Evolutionary conservation across 2,113 vertebrate species (phyloP), one percentile per base, ranked within the genome.

Genomic region (Suncus etruscus): DNA sequence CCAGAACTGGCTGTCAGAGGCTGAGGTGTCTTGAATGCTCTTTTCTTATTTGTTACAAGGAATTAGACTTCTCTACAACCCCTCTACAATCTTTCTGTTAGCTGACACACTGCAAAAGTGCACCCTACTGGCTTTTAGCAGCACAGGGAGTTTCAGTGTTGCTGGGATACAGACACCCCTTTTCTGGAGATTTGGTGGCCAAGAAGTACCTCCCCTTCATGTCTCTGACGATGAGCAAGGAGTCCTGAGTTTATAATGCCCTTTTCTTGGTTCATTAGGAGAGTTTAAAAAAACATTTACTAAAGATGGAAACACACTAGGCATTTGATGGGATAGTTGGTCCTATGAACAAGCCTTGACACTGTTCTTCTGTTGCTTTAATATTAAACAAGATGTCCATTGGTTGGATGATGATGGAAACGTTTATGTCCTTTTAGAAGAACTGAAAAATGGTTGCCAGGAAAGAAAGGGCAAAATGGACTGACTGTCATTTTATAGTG

Each of bases 221-320:
- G 27, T 25, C 74, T 69, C 82, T 89, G 72, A n/a, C 25, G 14
- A 27, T 50, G 5, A 77, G 25, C 3, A 29, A 22, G 32, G 82
- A 65, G 11, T 32, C 83, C 68, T 47, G 6, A 18, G 24, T 79
- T 29, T 39, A 68, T 20, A 45, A 11, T 5, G 32, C 61, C 50
- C 92, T 88, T 72, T 77, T 39, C 39, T 39, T 77, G 32, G 72
- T 78, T 69, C 76, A 76, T 25, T 79, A 93, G 63, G 54, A 25
- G 48, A 48, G 84, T 93, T 91, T 89, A 91, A 72, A 39, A 39
- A 91, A 78, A 48, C 29, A 27, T 61, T 51, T 4, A 29, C 29
- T 54, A 93, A 58, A 91, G 27, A 85, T 31, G 32, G 54, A 89
- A 89, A 83, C 8, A 85, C 32, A 61, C 31, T 31, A 73, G 32